Percentiles rank a stretch among this genome's conserved stretches.
phyloP scores from a whole-genome alignment of 2,797 vertebrate species.

The Miichthys miiuy region DNA sequence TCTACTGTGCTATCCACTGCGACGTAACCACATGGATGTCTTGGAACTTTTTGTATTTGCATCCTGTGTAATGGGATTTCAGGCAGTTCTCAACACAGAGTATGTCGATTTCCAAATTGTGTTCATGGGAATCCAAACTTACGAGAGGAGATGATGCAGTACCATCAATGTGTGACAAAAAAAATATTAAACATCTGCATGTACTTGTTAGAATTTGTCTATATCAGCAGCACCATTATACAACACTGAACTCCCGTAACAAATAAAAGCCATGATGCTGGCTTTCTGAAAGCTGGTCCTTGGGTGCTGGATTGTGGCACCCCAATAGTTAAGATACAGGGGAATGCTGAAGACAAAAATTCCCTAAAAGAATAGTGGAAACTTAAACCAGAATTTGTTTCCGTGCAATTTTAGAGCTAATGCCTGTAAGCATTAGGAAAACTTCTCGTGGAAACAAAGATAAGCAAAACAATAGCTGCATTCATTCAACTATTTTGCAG shows the following conservation, averaged over 20 bases:
- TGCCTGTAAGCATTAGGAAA: not conserved
- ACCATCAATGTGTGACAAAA: not conserved
- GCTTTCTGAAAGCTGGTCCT: not conserved
- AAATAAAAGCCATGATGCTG: not conserved
- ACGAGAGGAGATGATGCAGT: not conserved
- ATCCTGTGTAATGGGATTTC: not conserved
- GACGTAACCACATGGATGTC: not conserved
- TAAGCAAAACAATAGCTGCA: not conserved
- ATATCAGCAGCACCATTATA: too few species aligned
- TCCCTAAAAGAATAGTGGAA: not conserved
- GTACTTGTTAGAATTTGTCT: not conserved
- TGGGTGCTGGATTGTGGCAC: not conserved
- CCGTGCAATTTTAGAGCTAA: not conserved
- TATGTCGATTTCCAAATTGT: not conserved
- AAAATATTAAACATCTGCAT: not conserved
- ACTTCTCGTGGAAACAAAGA: slow-evolving; percentile 9
- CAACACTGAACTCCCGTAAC: too few species aligned
- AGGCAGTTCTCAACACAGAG: not conserved
- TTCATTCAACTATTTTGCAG: not conserved
- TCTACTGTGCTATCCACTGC: not conserved
- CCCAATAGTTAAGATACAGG: not conserved
- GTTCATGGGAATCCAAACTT: not conserved
- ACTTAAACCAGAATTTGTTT: not conserved
- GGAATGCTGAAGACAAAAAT: not conserved
- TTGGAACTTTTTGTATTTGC: not conserved